Evolutionary conservation across 2,888 invertebrate species (phyloP), one percentile per base, ranked within the genome.

Genomic region (Panopea generosa): DNA sequence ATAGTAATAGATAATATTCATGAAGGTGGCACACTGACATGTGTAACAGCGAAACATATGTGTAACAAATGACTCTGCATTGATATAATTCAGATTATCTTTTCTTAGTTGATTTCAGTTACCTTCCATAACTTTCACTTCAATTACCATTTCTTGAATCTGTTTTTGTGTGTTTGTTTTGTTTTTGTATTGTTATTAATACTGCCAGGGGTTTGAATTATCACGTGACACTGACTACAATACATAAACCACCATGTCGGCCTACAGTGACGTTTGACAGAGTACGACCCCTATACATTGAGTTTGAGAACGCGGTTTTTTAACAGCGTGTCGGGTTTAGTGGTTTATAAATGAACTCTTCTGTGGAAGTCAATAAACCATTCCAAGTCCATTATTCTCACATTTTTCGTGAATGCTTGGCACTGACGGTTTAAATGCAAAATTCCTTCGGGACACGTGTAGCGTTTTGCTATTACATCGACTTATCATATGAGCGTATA

Each of bases 381-480:
- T 27, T 50, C 26, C 43, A n/a, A 76, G 66, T 70, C 61, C 55
- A 76, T 70, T 76, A 76, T 76, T 76, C 70, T 55, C 65, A 49
- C 66, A 70, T 76, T 60, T 57, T 59, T 76, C 66, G 38, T 29
- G 40, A 14, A 45, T 22, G 40, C 45, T 14, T 56, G 66, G 38
- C 50, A 43, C 38, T 50, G 45, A 50, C 65, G 50, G 45, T 40
- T 50, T 40, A 62, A 56, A 24, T 62, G 67, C 20, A 43, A 68
- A 67, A 50, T 74, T 43, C 68, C 65, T 22, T 43, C 33, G 4
- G 16, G 60, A 18, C 74, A 69, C 74, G 74, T 75, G 74, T 7
- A 53, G 16, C 24, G 43, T 65, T 60, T 47, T 40, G 63, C 38
- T 26, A 59, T 75, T 75, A 75, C 69, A 63, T 11, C 27, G 65